phyloP scores from a whole-genome alignment of 1,140 invertebrate genomes.

The Lepidurus apus region DNA sequence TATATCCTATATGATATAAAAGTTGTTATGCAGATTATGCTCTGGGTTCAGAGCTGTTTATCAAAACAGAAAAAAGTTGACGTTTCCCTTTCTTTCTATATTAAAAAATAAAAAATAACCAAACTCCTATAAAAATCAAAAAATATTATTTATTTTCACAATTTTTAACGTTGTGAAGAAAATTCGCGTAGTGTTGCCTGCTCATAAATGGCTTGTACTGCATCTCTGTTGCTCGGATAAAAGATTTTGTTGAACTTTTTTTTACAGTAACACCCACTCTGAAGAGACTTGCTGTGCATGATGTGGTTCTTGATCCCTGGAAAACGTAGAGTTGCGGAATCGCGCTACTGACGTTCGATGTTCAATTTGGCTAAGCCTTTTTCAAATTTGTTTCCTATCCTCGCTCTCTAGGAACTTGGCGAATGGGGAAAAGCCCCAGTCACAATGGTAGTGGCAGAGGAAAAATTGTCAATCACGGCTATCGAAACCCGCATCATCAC shows the following conservation, averaged over 20 bases:
- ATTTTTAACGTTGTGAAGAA: too few relatives aligned
- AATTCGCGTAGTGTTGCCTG: neutral
- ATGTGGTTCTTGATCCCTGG: neutral
- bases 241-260: neutral
- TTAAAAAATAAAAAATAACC: neutral
- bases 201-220: neutral
- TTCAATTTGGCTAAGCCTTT: neutral
- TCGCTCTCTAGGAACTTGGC: neutral
- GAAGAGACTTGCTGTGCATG: neutral
- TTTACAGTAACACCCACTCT: neutral
- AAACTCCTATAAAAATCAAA: neutral
- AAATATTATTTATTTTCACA: too few relatives aligned
- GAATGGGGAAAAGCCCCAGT: conserved; percentile 5
- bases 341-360: neutral
- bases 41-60: neutral
- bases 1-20: neutral
- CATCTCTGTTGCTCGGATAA: neutral
- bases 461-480: neutral
- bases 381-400: neutral
- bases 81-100: conserved; percentile 3
- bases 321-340: neutral
- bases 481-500: neutral
- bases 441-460: neutral
- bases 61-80: neutral
- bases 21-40: neutral